Conservation (phyloP, 2,113 vertebrate species). For the Hyperopisus bebe region DNA sequence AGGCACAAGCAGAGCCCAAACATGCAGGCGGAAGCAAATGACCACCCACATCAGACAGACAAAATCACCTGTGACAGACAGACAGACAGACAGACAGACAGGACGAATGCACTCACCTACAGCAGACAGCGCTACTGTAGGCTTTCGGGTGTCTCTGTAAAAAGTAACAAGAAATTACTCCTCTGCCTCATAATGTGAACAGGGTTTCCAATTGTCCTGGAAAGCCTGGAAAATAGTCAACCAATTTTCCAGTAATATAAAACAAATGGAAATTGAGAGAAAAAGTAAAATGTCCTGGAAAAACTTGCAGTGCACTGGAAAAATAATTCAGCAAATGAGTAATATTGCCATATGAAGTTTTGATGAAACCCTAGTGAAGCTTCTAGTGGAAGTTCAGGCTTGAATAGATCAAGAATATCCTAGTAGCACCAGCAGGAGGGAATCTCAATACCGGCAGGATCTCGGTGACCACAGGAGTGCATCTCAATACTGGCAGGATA, state of each 20-base stretch:
- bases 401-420: not conserved
- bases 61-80: not conserved
- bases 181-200: not conserved
- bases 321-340: too few relatives aligned
- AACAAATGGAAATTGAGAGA: too few relatives aligned
- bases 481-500: not conserved
- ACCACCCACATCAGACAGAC: not conserved
- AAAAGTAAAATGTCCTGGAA: too few relatives aligned
- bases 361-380: not conserved
- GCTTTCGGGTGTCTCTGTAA: constrained; percentile 89
- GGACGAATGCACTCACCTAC: constrained; percentile 72
- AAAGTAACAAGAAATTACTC: constrained; percentile 13
- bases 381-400: not conserved
- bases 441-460: not conserved
- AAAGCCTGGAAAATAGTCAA: too few relatives aligned
- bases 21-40: not conserved
- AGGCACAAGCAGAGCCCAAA: not conserved
- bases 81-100: not conserved
- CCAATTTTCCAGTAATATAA: too few relatives aligned
- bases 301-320: too few relatives aligned
- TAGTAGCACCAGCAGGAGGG: not conserved
- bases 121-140: constrained; percentile 79
- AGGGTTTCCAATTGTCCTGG: too few relatives aligned
- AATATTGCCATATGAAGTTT: too few relatives aligned
- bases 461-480: too few relatives aligned